These are phyloP conservation scores for Magallana gigas DNA, from an alignment of 1,140 invertebrate species.

Conservation along the genomic window DNA sequence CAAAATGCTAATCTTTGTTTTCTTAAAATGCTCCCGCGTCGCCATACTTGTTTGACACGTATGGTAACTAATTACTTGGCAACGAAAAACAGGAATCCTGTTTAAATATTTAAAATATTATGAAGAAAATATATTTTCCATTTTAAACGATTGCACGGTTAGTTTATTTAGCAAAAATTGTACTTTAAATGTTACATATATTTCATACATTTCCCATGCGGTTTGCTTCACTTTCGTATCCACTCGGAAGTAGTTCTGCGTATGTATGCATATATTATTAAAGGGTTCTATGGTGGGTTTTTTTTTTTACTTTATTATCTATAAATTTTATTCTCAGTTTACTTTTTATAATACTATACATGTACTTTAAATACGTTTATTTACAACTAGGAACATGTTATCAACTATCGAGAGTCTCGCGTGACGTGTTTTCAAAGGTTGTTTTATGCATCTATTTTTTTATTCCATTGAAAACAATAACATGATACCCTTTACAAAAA, in stretches of 20 bases:
- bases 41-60: not conserved
- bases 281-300: not conserved
- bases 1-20: too few species aligned
- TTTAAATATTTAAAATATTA: not conserved
- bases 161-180: not conserved
- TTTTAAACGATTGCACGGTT: not conserved
- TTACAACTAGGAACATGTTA: too few species aligned
- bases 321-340: too few species aligned
- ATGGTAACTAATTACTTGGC: not conserved
- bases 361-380: too few species aligned
- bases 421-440: too few species aligned
- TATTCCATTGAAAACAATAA: too few species aligned
- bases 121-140: not conserved
- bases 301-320: too few species aligned
- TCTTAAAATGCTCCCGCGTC: too few species aligned
- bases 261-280: conserved; percentile 1
- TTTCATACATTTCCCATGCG: not conserved
- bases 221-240: not conserved
- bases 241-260: not conserved
- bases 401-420: too few species aligned
- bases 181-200: not conserved
- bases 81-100: not conserved
- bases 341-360: too few species aligned
- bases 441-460: too few species aligned
- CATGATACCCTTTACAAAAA: too few species aligned